Evolutionary conservation across 1,140 invertebrate genomes (phyloP).

Genomic region (Eriocheir sinensis): DNA sequence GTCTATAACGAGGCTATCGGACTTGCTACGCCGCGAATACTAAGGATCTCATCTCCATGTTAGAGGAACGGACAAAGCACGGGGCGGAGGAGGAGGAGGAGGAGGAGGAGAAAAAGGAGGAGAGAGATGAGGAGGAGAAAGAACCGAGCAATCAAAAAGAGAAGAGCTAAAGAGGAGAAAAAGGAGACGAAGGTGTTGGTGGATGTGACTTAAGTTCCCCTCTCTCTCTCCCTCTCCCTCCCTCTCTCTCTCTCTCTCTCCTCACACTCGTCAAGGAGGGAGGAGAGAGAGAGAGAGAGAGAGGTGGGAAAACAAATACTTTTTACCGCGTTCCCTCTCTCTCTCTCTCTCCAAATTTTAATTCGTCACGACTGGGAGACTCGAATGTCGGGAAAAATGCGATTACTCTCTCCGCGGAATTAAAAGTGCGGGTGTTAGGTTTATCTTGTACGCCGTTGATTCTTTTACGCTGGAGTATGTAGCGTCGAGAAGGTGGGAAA

Average conservation of each 20-base stretch:
- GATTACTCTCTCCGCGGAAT: too few species aligned
- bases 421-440: background rate
- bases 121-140: background rate
- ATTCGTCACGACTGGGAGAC: background rate
- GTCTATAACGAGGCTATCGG: background rate
- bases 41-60: constrained; percentile 2
- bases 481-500: too few species aligned
- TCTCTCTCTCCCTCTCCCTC: too few species aligned
- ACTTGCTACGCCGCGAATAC: background rate
- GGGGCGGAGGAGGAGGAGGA: background rate
- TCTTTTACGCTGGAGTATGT: background rate
- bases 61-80: background rate
- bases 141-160: too few species aligned
- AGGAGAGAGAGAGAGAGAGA: too few species aligned
- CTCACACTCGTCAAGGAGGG: too few species aligned
- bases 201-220: background rate
- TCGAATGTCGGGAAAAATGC: too few species aligned
- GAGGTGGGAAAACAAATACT: background rate
- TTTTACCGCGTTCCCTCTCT: too few species aligned
- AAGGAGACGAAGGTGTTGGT: background rate
- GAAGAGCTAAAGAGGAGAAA: background rate
- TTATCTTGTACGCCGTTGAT: too few species aligned
- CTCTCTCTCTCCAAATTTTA: background rate
- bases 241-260: background rate
- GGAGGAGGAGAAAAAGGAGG: background rate